These are phyloP conservation scores for Vimba vimba DNA, from an alignment of 2,113 vertebrate species.

Conservation along the genomic window DNA sequence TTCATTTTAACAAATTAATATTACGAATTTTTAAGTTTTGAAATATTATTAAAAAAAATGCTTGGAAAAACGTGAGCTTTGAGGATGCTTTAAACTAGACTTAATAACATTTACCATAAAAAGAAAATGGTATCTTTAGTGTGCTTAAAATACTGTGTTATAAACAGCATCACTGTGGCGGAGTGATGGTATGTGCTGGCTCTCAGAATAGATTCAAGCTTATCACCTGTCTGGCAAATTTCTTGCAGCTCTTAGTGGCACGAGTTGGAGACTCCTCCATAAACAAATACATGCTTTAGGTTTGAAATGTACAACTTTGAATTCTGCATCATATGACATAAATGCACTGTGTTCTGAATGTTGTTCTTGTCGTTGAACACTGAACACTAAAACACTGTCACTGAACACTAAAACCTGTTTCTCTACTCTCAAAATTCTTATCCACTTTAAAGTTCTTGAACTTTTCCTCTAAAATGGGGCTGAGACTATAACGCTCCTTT, in stretches of 20 bases:
- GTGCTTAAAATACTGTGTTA: slow-evolving; percentile 30
- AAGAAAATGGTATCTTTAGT: background rate
- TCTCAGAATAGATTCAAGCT: slow-evolving; percentile 50
- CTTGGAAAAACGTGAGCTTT: background rate
- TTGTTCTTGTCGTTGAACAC: background rate
- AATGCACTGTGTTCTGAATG: background rate
- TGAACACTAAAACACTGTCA: background rate
- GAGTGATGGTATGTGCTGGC: slow-evolving; percentile 26
- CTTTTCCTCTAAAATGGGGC: background rate
- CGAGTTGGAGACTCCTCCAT: background rate
- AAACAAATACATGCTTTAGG: background rate
- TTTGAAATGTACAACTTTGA: background rate
- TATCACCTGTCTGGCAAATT: slow-evolving; percentile 41
- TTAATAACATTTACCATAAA: background rate
- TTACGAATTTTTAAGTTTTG: background rate
- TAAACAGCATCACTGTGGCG: background rate
- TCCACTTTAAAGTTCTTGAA: background rate
- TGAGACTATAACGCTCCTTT: background rate
- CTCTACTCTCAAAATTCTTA: background rate
- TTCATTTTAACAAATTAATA: background rate
- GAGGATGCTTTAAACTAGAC: background rate
- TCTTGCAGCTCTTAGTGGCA: slow-evolving; percentile 5
- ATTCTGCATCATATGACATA: background rate
- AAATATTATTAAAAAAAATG: background rate
- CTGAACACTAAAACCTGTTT: background rate